Conservation (phyloP, 2,113 vertebrate genomes). For the Carassius gibelio region DNA sequence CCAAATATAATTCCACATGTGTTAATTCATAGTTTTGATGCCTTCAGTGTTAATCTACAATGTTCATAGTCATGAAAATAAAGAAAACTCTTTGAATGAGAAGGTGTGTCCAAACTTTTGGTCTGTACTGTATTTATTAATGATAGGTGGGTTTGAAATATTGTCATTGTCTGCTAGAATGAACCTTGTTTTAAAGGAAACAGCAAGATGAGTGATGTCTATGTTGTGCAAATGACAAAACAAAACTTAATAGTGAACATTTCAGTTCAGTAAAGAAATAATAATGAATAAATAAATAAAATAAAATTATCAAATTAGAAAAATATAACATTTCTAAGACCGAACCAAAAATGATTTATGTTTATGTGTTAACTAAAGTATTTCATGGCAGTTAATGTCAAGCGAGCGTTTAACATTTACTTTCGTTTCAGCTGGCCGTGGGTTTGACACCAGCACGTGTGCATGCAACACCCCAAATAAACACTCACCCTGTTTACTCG, state of each 20-base stretch:
- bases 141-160: not conserved
- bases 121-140: no score
- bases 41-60: no score
- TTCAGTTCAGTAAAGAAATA: not conserved
- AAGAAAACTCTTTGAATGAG: no score
- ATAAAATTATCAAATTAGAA: not conserved
- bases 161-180: not conserved
- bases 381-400: no score
- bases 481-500: not conserved
- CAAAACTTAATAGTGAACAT: not conserved
- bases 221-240: not conserved
- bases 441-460: not conserved
- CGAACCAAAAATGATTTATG: not conserved
- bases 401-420: not conserved
- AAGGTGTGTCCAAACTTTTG: no score
- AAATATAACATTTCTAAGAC: not conserved
- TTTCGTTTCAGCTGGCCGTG: not conserved
- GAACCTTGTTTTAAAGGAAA: not conserved
- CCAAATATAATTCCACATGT: no score
- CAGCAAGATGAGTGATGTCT: not conserved
- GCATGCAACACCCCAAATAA: conserved; percentile 6
- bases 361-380: not conserved
- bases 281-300: not conserved
- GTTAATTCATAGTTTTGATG: no score
- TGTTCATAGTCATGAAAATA: no score